Evolutionary conservation across 1,140 invertebrate species (phyloP).

Genomic region (Sitophilus oryzae): DNA sequence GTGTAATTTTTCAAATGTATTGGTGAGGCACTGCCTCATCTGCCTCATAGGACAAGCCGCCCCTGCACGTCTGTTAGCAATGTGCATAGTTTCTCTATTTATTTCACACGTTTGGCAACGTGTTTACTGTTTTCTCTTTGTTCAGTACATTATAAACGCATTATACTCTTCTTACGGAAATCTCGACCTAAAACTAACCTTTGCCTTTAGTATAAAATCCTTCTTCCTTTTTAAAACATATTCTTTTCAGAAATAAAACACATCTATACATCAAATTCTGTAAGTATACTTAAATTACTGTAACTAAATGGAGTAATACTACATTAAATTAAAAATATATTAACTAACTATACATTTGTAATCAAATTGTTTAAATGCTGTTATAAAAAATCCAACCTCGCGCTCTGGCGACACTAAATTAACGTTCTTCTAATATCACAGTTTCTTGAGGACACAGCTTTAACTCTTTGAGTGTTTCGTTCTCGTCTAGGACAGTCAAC

Average conservation of each 20-base stretch:
- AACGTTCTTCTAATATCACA: constrained; percentile 85
- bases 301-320: constrained; percentile 24
- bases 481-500: constrained; percentile 72
- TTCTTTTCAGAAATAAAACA: constrained; percentile 13
- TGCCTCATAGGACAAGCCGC: too few relatives aligned
- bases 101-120: too few relatives aligned
- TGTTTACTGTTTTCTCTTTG: too few relatives aligned
- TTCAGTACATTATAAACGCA: too few relatives aligned
- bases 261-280: constrained; percentile 22
- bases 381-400: constrained; percentile 25
- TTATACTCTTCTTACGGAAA: too few relatives aligned
- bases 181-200: too few relatives aligned
- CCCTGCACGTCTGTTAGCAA: too few relatives aligned
- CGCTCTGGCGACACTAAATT: constrained; percentile 42
- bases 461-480: constrained; percentile 69
- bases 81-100: too few relatives aligned
- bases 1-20: too few relatives aligned
- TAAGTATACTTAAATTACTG: constrained; percentile 22
- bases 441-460: constrained; percentile 90
- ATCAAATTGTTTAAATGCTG: constrained; percentile 28
- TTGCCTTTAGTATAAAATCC: too few relatives aligned
- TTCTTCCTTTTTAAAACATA: background rate
- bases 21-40: too few relatives aligned
- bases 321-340: constrained; percentile 34
- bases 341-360: constrained; percentile 33